Conservation (phyloP, 2,888 invertebrate genomes). For the Pyrrhia umbra region DNA sequence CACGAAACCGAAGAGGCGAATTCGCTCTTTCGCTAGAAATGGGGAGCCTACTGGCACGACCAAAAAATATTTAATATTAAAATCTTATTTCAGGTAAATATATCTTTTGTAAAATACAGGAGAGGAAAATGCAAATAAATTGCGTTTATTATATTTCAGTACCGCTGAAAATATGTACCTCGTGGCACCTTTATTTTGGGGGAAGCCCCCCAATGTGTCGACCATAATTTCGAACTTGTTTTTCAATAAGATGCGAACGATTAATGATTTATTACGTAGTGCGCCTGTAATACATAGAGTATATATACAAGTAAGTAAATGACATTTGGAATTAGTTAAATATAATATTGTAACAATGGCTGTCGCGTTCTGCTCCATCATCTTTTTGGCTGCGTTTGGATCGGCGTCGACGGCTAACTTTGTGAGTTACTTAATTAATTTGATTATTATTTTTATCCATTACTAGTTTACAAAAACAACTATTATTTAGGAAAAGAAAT, state of each 20-base stretch:
- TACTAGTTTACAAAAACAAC: no score
- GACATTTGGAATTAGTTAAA: constrained; percentile 2
- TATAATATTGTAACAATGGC: constrained; percentile 18
- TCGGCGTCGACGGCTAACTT: constrained; percentile 1
- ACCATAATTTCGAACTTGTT: neutral
- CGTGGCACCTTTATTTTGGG: neutral
- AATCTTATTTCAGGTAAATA: no score
- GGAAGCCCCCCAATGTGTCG: constrained; percentile 4
- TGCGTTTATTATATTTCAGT: neutral
- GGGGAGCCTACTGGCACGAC: no score
- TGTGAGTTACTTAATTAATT: neutral
- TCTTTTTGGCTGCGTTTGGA: constrained; percentile 11
- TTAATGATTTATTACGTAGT: neutral
- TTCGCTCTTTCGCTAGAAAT: no score
- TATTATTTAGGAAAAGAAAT: no score
- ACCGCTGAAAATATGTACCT: neutral
- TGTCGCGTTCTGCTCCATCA: neutral
- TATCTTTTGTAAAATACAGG: no score
- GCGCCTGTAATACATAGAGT: neutral
- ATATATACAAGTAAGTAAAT: constrained; percentile 1
- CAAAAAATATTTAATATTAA: no score
- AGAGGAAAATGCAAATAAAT: neutral
- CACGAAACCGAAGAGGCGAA: no score
- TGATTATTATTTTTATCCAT: no score
- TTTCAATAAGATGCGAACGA: neutral